A percentile compares a stretch with the other conserved stretches of the same genome.
These are phyloP conservation scores for Oscheius sp. DNA, from an alignment of 2,888 invertebrate genomes.

Conservation along the genomic window DNA sequence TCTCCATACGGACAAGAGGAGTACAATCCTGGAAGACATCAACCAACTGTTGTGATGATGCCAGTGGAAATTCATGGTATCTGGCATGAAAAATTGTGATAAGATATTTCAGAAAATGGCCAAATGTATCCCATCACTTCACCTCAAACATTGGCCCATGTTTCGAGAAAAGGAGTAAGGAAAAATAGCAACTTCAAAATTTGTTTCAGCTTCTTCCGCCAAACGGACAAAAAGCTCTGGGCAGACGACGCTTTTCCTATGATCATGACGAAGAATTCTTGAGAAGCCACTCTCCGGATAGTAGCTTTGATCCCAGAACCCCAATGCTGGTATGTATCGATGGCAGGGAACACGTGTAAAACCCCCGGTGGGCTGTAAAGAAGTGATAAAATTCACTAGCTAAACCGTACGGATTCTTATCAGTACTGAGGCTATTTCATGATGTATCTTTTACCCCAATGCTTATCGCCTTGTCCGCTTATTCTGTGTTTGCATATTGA, in stretches of 20 bases:
- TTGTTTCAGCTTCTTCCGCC: background rate
- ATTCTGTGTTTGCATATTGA: slow-evolving; percentile 29
- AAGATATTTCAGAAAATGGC: slow-evolving; percentile 44
- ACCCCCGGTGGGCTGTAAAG: background rate
- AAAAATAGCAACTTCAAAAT: background rate
- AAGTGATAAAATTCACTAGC: background rate
- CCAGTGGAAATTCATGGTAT: slow-evolving; percentile 54
- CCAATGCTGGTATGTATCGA: slow-evolving; percentile 5
- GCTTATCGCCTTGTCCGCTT: slow-evolving; percentile 13
- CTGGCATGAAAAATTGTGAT: background rate
- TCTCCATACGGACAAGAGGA: slow-evolving; percentile 12
- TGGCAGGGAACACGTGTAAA: background rate
- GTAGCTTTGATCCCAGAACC: background rate
- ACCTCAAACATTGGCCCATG: slow-evolving; percentile 1
- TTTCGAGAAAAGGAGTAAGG: slow-evolving; percentile 15
- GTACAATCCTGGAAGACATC: slow-evolving; percentile 23
- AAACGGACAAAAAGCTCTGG: background rate
- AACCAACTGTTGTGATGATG: slow-evolving; percentile 55
- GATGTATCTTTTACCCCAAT: slow-evolving; percentile 12
- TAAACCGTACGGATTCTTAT: slow-evolving; percentile 2
- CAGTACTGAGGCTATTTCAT: slow-evolving; percentile 3
- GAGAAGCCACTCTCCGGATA: background rate
- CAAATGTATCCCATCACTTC: slow-evolving; percentile 45
- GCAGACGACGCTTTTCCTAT: background rate
- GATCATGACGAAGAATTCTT: background rate